Conservation (phyloP, 2,113 vertebrate genomes). For the Corapipo altera region DNA sequence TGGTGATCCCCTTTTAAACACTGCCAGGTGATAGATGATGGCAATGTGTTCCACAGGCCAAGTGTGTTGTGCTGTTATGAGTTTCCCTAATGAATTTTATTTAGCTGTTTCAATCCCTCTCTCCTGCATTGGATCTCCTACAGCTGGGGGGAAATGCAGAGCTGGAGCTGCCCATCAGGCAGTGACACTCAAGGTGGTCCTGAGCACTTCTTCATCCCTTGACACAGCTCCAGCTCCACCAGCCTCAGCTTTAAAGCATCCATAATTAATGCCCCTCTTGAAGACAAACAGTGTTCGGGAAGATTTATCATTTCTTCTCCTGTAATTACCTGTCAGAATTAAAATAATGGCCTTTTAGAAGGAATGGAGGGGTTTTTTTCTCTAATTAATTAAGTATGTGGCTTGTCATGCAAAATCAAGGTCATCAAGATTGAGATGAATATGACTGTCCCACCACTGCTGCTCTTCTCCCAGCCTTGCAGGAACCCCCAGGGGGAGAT, state of each 20-base stretch:
- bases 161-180: neutral
- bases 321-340: conserved; percentile 48
- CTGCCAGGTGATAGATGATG: neutral
- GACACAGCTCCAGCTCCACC: neutral
- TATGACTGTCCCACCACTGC: neutral
- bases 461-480: neutral
- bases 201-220: neutral
- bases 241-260: neutral
- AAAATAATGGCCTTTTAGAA: conserved; percentile 42
- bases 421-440: conserved; percentile 23
- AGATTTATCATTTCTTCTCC: conserved; percentile 29
- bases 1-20: neutral
- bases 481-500: neutral
- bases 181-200: neutral
- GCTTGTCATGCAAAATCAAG: conserved; percentile 52
- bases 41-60: conserved; percentile 11
- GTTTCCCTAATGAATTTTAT: neutral
- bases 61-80: neutral
- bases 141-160: fast-evolving
- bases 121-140: neutral
- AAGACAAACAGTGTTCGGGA: conserved; percentile 28
- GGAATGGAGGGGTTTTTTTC: neutral
- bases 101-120: neutral
- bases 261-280: neutral
- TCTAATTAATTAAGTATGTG: conserved; percentile 47